phyloP scores from a whole-genome alignment of 2,888 invertebrate genomes.

The Isotomurus palustris region DNA sequence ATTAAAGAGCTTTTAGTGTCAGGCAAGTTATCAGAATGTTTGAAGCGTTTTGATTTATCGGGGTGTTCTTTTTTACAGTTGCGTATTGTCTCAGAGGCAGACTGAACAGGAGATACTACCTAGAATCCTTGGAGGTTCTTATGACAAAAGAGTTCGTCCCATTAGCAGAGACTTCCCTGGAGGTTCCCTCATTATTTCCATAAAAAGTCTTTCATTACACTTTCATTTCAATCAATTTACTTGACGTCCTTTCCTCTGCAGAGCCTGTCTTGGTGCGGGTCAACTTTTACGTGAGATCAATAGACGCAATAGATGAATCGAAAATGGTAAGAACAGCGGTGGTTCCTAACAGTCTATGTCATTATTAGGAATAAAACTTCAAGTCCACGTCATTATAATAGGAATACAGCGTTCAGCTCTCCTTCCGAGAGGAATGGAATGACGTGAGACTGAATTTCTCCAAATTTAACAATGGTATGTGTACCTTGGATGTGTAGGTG shows the following conservation, averaged over 20 bases:
- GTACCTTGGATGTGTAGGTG: not conserved
- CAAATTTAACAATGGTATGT: too few species aligned
- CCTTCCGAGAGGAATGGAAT: constrained; percentile 45
- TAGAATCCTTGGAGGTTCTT: constrained; percentile 11
- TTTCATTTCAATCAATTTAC: not conserved
- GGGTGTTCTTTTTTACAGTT: not conserved
- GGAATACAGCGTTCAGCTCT: constrained; percentile 44
- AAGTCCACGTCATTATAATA: constrained; percentile 11
- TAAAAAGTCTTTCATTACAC: too few species aligned
- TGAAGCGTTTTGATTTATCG: too few species aligned
- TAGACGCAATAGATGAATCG: constrained; percentile 49
- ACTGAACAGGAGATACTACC: constrained; percentile 17
- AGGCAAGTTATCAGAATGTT: too few species aligned
- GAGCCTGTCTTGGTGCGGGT: constrained; percentile 46
- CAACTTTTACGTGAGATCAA: constrained; percentile 49
- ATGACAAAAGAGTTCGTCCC: constrained; percentile 20
- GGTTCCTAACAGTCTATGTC: too few species aligned
- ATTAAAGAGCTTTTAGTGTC: too few species aligned
- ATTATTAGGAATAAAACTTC: too few species aligned
- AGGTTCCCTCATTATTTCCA: not conserved
- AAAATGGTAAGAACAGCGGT: constrained; percentile 49
- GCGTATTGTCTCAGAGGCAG: constrained; percentile 1
- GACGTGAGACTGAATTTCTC: constrained; percentile 39
- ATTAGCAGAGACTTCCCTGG: not conserved
- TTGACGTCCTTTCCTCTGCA: constrained; percentile 3